Evolutionary conservation across 1,140 invertebrate species (phyloP).

Genomic region (Lycorma delicatula): DNA sequence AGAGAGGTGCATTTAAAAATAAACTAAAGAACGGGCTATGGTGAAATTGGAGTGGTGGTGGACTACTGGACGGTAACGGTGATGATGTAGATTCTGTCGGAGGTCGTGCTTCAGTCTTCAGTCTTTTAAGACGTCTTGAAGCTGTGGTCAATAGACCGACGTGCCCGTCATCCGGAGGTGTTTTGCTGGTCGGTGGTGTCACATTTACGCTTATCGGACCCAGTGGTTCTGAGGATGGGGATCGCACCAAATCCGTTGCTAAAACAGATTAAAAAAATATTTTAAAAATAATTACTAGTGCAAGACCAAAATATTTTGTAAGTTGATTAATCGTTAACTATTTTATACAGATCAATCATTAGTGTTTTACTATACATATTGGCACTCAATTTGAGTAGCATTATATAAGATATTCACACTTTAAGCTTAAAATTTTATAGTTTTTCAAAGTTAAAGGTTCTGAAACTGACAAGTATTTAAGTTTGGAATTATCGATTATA

Average conservation of each 20-base stretch:
- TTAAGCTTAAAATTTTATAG: no score
- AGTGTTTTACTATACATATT: no score
- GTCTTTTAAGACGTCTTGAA: not conserved
- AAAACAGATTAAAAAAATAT: conserved; percentile 10
- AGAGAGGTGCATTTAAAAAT: conserved; percentile 58
- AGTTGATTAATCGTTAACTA: not conserved
- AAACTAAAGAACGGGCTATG: conserved; percentile 40
- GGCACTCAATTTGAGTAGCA: no score
- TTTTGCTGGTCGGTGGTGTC: conserved; percentile 11
- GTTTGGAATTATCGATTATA: no score
- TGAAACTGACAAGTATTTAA: no score
- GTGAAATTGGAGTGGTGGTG: conserved; percentile 39
- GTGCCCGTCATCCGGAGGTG: conserved; percentile 5
- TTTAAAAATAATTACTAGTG: not conserved
- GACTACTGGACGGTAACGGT: conserved; percentile 33
- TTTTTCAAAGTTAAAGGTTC: no score
- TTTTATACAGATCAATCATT: not conserved
- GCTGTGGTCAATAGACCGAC: conserved; percentile 22
- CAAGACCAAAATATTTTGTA: not conserved
- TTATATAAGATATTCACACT: no score
- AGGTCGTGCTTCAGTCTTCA: not conserved
- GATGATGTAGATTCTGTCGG: not conserved
- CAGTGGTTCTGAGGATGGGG: conserved; percentile 20
- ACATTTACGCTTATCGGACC: conserved; percentile 25
- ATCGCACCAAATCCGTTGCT: conserved; percentile 17